These are phyloP conservation scores for Gorsachius magnificus DNA, from an alignment of 2,797 vertebrate genomes.

Conservation along the genomic window DNA sequence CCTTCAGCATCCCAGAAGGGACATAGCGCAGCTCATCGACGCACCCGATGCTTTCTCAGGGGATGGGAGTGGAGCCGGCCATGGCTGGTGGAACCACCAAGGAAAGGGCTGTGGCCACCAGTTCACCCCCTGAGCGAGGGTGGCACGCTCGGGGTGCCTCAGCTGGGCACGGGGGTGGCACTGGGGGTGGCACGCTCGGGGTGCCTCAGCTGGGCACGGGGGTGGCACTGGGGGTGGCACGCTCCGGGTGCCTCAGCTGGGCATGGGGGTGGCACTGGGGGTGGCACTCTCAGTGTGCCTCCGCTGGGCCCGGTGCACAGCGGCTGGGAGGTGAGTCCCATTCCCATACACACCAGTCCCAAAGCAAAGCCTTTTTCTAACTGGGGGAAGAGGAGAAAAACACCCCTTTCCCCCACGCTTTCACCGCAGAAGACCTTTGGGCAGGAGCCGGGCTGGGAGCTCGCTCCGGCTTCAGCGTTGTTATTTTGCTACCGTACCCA, in stretches of 20 bases:
- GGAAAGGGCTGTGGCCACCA: background rate
- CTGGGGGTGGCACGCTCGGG: no score
- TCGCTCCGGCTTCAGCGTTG: fast-evolving
- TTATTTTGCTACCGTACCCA: background rate
- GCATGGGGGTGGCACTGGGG: no score
- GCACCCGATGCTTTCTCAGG: background rate
- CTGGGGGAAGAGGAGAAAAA: background rate
- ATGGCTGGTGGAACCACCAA: fast-evolving
- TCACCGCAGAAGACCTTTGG: background rate
- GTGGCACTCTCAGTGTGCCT: no score
- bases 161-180: background rate
- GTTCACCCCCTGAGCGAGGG: fast-evolving
- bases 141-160: background rate
- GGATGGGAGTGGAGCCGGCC: background rate
- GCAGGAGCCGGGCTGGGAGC: background rate
- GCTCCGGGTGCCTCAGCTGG: no score
- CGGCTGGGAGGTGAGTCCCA: background rate
- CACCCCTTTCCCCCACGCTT: background rate
- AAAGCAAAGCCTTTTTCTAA: background rate
- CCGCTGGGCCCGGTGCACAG: fast-evolving
- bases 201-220: no score
- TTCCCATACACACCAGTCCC: background rate
- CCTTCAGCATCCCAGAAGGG: background rate
- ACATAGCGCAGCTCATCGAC: background rate
- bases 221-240: no score